Percentiles rank a stretch among this genome's conserved stretches.
These are phyloP conservation scores for Platichthys stellatus DNA, from an alignment of 2,113 vertebrate species.

Conservation along the genomic window DNA sequence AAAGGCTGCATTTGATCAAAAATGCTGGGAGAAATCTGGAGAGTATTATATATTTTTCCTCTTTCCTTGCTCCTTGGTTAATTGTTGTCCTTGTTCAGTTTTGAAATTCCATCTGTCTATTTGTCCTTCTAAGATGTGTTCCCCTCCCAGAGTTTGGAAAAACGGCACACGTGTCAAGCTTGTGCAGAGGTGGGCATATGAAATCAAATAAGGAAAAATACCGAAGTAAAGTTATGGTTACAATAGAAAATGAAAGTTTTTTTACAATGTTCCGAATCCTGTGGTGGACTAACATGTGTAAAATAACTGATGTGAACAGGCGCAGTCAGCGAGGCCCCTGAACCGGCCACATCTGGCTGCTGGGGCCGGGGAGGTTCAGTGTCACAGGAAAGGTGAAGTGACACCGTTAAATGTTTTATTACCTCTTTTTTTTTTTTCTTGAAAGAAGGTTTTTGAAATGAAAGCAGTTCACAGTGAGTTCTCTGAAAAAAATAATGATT, in stretches of 20 bases:
- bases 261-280: too few relatives aligned
- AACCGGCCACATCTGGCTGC: slow-evolving; percentile 30
- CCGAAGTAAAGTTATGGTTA: slow-evolving; percentile 22
- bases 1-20: slow-evolving; percentile 68
- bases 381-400: background rate
- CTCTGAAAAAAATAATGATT: background rate
- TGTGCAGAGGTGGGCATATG: background rate
- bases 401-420: background rate
- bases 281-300: background rate
- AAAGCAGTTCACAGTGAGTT: too few relatives aligned
- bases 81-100: slow-evolving; percentile 66
- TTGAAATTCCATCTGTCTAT: slow-evolving; percentile 67
- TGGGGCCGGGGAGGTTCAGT: background rate
- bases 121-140: slow-evolving; percentile 53
- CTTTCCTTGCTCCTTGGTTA: slow-evolving; percentile 41
- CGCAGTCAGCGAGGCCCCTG: background rate
- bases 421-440: too few relatives aligned
- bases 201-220: slow-evolving; percentile 41
- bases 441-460: too few relatives aligned
- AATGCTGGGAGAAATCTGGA: slow-evolving; percentile 63
- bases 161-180: slow-evolving; percentile 8
- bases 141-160: slow-evolving; percentile 28
- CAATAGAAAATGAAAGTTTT: slow-evolving; percentile 1
- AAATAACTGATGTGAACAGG: background rate
- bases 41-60: slow-evolving; percentile 46